Evolutionary conservation across 2,888 invertebrate genomes (phyloP), one percentile per base, ranked within the genome.

Genomic region (Tromatobia lineatoria): DNA sequence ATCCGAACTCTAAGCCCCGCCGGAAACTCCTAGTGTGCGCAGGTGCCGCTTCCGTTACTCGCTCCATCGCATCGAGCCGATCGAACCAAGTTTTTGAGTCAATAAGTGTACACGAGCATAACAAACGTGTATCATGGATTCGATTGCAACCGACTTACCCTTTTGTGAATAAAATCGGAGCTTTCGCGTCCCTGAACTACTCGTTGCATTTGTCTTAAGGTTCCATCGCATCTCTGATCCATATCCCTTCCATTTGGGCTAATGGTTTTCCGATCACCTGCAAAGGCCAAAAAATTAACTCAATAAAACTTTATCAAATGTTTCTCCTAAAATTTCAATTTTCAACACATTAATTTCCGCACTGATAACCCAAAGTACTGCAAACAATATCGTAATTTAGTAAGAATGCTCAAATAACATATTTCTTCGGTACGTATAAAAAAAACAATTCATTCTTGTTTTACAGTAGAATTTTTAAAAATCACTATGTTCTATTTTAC

Each of bases 141-240:
- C 29, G 47, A 38, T 7, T 15, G 8, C 18, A 18, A 11, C n/a
- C 18, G 45, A 73, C 92, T 93, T 87, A 93, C 93, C 91, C 92
- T 90, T 87, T 92, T 93, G 77, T 92, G 90, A 74, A 91, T 86
- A 73, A 92, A 88, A 67, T 92, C 91, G 77, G 87, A 88, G 82
- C 86, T 88, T 64, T 91, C 90, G 69, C 89, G 85, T 57, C 83
- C 80, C 71, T 83, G 83, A 54, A 78, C 87, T 34, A 85, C 80
- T 8, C 89, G 88, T 1, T 90, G 90, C 57, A 88, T 88, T 54
- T 88, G 89, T 71, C 88, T 80, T 7, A 86, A 71, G 29, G 73
- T 86, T 74, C 75, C 78, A 45, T 64, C 73, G 45, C 57, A 80
- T 42, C 54, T 57, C 80, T 90, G 89, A 47, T 92, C 91, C 80